These are phyloP conservation scores for Stichodactyla helianthus DNA, from an alignment of 64 coral and sea anemone genomes.

Conservation along the genomic window DNA sequence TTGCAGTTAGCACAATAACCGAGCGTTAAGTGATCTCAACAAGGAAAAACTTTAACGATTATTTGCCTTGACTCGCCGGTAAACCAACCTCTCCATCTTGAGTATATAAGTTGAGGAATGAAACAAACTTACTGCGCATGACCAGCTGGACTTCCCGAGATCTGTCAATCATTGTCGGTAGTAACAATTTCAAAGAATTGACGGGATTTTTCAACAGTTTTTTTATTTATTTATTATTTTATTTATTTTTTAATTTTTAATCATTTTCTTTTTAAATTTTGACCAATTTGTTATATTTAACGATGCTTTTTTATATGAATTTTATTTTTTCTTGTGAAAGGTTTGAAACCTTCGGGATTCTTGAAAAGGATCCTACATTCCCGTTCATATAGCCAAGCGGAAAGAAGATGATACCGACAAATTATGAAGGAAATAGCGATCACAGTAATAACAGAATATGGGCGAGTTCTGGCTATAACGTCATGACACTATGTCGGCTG, in stretches of 20 bases:
- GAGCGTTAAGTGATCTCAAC: background rate
- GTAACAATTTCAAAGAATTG: background rate
- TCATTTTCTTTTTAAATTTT: no score
- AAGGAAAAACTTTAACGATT: background rate
- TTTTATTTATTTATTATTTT: no score
- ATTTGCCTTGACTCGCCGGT: slow-evolving; percentile 16
- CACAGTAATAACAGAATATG: background rate
- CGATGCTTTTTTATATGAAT: no score
- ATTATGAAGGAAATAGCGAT: background rate
- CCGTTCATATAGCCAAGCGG: background rate
- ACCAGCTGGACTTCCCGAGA: background rate
- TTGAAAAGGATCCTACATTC: background rate
- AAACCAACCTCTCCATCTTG: slow-evolving; percentile 23
- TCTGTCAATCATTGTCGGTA: slow-evolving; percentile 5
- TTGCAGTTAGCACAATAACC: background rate
- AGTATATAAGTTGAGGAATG: slow-evolving; percentile 11
- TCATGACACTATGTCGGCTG: no score
- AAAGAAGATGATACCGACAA: background rate
- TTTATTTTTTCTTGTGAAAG: no score
- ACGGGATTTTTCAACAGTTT: background rate
- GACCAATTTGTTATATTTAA: no score
- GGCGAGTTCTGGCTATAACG: background rate
- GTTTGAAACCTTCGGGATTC: background rate
- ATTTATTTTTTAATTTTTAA: no score
- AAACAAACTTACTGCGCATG: slow-evolving; percentile 23